Percentiles rank a stretch among this genome's conserved stretches.
Conservation (phyloP, 2,113 vertebrate genomes). For the Coreoperca whiteheadi region DNA sequence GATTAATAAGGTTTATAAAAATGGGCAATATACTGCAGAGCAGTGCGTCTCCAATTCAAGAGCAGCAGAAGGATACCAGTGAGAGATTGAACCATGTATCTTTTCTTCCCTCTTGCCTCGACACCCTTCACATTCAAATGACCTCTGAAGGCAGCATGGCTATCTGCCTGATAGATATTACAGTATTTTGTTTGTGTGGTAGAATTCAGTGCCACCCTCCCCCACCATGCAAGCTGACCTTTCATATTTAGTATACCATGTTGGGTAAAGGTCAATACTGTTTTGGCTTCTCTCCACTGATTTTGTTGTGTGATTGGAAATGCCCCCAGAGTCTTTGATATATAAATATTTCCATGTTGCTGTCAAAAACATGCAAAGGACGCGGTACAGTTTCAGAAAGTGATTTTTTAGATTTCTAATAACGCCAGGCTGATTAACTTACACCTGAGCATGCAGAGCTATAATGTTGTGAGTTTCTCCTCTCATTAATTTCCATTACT, state of each 20-base stretch:
- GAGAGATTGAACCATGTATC: conserved; percentile 44
- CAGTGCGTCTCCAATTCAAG: conserved; percentile 38
- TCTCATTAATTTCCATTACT: conserved; percentile 68
- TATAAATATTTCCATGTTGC: conserved; percentile 78
- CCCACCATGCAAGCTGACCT: conserved; percentile 77
- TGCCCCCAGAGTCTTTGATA: conserved; percentile 65
- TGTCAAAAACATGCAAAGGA: conserved; percentile 80
- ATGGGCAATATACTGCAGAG: conserved; percentile 19
- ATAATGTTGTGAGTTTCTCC: conserved; percentile 33
- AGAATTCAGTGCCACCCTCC: conserved; percentile 48
- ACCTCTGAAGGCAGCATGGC: conserved; percentile 63
- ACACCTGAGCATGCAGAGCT: conserved; percentile 26
- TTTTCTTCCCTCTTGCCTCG: conserved; percentile 32
- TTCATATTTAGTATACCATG: conserved; percentile 84
- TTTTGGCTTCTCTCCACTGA: conserved; percentile 81
- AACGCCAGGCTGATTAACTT: conserved; percentile 26
- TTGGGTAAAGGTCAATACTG: conserved; percentile 86
- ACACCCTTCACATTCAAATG: conserved; percentile 74
- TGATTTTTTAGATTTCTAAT: conserved; percentile 47
- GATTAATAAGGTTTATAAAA: conserved; percentile 46
- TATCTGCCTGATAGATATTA: conserved; percentile 70
- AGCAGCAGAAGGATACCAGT: conserved; percentile 35
- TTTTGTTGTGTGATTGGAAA: conserved; percentile 83
- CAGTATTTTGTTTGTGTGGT: conserved; percentile 72
- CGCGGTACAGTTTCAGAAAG: conserved; percentile 60